These are phyloP conservation scores for Anolis carolinensis DNA, from an alignment of 2,113 vertebrate species.

Conservation along the genomic window DNA sequence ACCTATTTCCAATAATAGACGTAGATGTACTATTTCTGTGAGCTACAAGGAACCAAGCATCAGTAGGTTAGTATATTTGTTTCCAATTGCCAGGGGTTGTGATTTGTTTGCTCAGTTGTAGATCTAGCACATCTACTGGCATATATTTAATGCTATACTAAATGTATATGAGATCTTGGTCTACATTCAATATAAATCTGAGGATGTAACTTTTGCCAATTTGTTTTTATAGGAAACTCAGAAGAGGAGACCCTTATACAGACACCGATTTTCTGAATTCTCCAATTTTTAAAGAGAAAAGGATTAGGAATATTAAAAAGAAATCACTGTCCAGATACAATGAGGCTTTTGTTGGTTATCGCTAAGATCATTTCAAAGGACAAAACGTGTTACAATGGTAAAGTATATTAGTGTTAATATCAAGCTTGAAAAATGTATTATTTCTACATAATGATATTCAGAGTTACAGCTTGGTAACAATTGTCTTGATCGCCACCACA, in stretches of 20 bases:
- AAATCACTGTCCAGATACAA: constrained; percentile 74
- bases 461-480: neutral
- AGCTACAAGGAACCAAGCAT: constrained; percentile 90
- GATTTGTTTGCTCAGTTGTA: neutral
- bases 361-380: constrained; percentile 23
- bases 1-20: constrained; percentile 66
- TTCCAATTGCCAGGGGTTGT: neutral
- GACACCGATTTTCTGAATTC: constrained; percentile 88
- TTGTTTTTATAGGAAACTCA: constrained; percentile 84
- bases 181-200: too few species aligned
- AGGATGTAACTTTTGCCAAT: neutral
- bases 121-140: too few species aligned
- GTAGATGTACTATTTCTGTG: constrained; percentile 79
- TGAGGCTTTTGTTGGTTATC: constrained; percentile 80
- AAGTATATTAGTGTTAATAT: neutral
- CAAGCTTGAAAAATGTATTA: neutral
- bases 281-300: constrained; percentile 86
- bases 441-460: neutral
- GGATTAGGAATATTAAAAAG: constrained; percentile 57
- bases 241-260: constrained; percentile 93
- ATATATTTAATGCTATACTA: neutral
- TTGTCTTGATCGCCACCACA: neutral
- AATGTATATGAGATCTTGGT: too few species aligned
- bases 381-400: neutral
- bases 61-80: constrained; percentile 68